These are phyloP conservation scores for Dysmachus trigonus DNA, from an alignment of 2,888 invertebrate species.

Conservation along the genomic window DNA sequence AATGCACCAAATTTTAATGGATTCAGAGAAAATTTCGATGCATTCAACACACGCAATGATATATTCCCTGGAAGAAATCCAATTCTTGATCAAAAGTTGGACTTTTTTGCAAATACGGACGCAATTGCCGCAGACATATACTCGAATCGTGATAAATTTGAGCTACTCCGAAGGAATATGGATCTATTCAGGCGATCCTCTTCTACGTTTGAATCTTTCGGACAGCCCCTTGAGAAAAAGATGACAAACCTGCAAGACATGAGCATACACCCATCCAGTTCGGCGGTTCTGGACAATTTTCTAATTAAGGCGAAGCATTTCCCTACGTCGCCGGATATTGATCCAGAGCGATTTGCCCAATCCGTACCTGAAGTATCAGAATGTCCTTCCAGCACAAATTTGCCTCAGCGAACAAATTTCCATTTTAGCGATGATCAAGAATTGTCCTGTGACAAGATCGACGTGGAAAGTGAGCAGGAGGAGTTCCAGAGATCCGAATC, in stretches of 20 bases:
- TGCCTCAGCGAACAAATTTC: conserved; percentile 1
- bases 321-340: background rate
- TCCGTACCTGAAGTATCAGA: conserved; percentile 32
- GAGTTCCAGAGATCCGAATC: conserved; percentile 63
- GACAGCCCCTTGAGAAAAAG: background rate
- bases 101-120: conserved; percentile 53
- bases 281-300: background rate
- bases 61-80: conserved; percentile 55
- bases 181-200: conserved; percentile 54
- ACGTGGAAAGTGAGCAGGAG: conserved; percentile 62
- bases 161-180: conserved; percentile 56
- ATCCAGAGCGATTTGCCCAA: background rate
- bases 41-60: conserved; percentile 59
- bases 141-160: conserved; percentile 55
- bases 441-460: conserved; percentile 62
- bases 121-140: conserved; percentile 42
- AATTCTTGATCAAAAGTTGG: conserved; percentile 58
- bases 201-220: background rate
- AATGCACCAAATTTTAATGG: conserved; percentile 60
- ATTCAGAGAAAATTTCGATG: conserved; percentile 61
- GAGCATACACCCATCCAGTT: background rate
- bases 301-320: background rate
- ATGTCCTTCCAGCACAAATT: conserved; percentile 32
- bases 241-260: conserved; percentile 1
- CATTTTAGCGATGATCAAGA: conserved; percentile 55